Evolutionary conservation across 2,113 vertebrate species (phyloP).

Genomic region (Daphoenositta chrysoptera): DNA sequence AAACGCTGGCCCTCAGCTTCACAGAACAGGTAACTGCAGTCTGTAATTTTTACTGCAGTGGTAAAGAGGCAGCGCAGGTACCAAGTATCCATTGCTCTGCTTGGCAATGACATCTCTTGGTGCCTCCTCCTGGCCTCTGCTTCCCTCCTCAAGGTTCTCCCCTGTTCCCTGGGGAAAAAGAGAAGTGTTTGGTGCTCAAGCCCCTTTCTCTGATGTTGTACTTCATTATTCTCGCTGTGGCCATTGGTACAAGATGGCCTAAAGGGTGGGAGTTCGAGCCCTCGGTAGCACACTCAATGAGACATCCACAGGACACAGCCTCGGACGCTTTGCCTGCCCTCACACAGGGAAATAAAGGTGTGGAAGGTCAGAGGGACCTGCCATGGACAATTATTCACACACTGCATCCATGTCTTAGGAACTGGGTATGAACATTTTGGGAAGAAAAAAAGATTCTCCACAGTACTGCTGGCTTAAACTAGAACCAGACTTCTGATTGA

Average conservation of each 20-base stretch:
- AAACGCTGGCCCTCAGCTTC: background rate
- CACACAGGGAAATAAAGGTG: background rate
- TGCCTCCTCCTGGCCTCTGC: background rate
- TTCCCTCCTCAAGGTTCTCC: background rate
- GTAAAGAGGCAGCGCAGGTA: background rate
- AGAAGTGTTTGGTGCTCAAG: background rate
- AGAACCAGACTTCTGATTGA: background rate
- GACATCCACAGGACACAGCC: background rate
- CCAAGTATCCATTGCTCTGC: background rate
- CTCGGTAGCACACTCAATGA: background rate
- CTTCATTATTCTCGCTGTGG: background rate
- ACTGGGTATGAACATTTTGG: background rate
- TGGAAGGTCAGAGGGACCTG: background rate
- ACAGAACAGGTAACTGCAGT: background rate
- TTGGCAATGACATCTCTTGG: too few species aligned
- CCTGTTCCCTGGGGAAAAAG: rapidly evolving
- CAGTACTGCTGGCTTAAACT: background rate
- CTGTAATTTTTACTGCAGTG: too few species aligned
- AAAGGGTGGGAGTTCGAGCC: background rate
- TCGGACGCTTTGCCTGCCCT: background rate
- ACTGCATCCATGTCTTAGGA: background rate
- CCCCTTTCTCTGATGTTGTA: background rate
- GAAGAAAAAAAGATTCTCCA: background rate
- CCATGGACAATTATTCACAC: background rate
- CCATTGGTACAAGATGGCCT: background rate